phyloP scores from a whole-genome alignment of 1,140 invertebrate species.

The Triops cancriformis region DNA sequence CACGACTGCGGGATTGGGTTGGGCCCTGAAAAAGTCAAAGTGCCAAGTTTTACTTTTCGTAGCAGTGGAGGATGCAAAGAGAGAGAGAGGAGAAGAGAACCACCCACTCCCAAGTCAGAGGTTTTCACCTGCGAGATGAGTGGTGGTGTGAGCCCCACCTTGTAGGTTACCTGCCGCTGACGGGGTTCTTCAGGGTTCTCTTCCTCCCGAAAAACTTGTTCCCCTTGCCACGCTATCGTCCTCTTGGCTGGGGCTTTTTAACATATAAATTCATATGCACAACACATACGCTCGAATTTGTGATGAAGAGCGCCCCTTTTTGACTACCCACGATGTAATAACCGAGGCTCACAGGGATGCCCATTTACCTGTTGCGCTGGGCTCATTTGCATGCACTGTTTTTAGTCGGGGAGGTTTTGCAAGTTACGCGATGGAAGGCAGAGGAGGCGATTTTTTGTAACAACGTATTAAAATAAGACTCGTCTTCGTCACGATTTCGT shows the following conservation, averaged over 20 bases:
- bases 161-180: conserved; percentile 3
- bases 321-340: not conserved
- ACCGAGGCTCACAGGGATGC: not conserved
- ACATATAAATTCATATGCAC: not conserved
- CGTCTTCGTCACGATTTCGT: not conserved
- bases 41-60: not conserved
- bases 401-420: not conserved
- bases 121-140: conserved; percentile 10
- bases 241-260: not conserved
- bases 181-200: not conserved
- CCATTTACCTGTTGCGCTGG: not conserved
- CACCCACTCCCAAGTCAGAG: not conserved
- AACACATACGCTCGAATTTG: not conserved
- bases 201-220: not conserved
- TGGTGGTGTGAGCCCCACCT: not conserved
- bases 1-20: conserved; percentile 2
- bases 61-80: not conserved
- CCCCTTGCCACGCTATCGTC: not conserved
- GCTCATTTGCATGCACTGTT: not conserved
- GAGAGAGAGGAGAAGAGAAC: not conserved
- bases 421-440: too few relatives aligned
- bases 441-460: too few relatives aligned
- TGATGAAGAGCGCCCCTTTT: not conserved
- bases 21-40: not conserved
- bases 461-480: not conserved